A percentile compares a stretch with the other conserved stretches of the same genome.
Conservation (phyloP, 2,888 invertebrate species). For the Drosophila incognita region DNA sequence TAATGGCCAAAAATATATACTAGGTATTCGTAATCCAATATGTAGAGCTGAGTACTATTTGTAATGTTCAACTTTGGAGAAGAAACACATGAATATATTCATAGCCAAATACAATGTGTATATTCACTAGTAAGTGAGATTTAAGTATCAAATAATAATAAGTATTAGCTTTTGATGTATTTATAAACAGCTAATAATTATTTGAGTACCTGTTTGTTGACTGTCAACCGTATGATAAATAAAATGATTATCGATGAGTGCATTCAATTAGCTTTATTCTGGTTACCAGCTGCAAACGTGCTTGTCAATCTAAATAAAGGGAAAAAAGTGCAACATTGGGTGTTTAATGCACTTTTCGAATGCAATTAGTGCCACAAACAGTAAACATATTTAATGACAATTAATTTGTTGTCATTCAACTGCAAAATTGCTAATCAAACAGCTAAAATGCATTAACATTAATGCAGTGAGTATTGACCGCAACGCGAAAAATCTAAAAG, state of each 20-base stretch:
- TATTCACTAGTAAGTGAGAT: neutral
- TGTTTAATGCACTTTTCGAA: conserved; percentile 73
- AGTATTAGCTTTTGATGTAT: too few species aligned
- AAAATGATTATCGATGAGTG: conserved; percentile 1
- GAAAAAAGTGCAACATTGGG: conserved; percentile 33
- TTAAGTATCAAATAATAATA: neutral
- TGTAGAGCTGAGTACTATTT: neutral
- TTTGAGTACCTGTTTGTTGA: neutral
- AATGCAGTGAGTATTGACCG: conserved; percentile 45
- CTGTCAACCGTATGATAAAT: neutral
- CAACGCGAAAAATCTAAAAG: conserved; percentile 20
- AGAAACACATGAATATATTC: neutral
- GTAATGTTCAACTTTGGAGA: neutral
- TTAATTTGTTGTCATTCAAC: conserved; percentile 72
- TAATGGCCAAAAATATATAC: conserved; percentile 8
- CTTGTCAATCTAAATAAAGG: conserved; percentile 52
- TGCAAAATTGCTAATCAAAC: conserved; percentile 69
- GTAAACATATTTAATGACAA: conserved; percentile 69
- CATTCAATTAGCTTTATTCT: conserved; percentile 38
- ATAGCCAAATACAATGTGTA: too few species aligned
- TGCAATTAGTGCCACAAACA: conserved; percentile 61
- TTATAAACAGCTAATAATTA: neutral
- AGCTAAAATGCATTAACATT: conserved; percentile 73
- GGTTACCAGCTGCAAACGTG: conserved; percentile 33
- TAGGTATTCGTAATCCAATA: neutral